phyloP scores from a whole-genome alignment of 2,113 vertebrate species.

The Herpailurus yagouaroundi region DNA sequence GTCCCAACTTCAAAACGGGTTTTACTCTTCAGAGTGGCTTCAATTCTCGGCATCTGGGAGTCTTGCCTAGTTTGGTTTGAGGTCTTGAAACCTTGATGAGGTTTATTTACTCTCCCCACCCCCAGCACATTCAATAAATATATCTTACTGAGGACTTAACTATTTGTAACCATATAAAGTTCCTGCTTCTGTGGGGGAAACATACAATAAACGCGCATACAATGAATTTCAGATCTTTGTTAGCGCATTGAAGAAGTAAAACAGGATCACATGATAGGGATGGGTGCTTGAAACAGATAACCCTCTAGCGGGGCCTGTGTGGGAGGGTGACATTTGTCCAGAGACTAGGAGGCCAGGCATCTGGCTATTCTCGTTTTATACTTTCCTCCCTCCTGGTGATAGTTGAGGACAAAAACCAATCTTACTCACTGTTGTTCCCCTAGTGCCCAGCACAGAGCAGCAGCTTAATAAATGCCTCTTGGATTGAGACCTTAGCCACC shows the following conservation, averaged over 20 bases:
- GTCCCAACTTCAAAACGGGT: not conserved
- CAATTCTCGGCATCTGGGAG: not conserved
- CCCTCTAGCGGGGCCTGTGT: not conserved
- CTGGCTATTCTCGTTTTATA: not conserved
- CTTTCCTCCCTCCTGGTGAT: not conserved
- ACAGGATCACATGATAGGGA: not conserved
- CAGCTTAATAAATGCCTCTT: not conserved
- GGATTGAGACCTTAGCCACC: not conserved
- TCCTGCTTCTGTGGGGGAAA: not conserved
- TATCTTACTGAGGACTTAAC: not conserved
- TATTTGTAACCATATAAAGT: not conserved
- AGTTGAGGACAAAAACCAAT: not conserved
- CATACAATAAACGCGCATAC: not conserved
- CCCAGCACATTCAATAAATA: not conserved
- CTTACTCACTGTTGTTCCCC: not conserved
- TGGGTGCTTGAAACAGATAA: not conserved
- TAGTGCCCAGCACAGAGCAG: not conserved
- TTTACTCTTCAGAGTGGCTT: not conserved
- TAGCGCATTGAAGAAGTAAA: not conserved
- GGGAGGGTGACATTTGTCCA: not conserved
- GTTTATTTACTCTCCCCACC: not conserved
- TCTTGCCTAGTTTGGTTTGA: not conserved
- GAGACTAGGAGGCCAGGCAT: not conserved
- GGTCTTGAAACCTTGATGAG: not conserved
- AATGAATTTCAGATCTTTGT: not conserved